A percentile compares a stretch with the other conserved stretches of the same genome.
Evolutionary conservation across 2,113 vertebrate genomes (phyloP).

Genomic region (Junco hyemalis): DNA sequence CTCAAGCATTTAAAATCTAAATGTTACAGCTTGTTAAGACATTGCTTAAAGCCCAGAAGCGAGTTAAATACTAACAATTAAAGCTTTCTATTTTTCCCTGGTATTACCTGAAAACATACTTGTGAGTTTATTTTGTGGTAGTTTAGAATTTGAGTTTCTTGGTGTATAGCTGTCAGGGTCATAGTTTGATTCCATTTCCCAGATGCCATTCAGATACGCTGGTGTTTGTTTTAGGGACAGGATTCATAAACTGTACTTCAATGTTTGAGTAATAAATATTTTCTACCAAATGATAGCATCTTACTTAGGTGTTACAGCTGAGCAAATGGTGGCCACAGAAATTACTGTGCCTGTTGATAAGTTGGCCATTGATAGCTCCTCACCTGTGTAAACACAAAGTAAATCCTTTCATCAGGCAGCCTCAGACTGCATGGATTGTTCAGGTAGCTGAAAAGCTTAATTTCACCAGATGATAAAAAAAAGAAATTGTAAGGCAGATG

Average conservation of each 20-base stretch:
- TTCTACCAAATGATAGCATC: neutral
- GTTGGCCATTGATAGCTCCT: neutral
- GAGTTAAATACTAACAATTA: neutral
- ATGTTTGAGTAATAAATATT: neutral
- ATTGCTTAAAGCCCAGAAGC: neutral
- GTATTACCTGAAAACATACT: neutral
- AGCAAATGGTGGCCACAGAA: neutral
- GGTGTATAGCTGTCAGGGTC: neutral
- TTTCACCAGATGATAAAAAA: neutral
- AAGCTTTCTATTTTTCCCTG: neutral
- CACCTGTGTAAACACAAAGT: neutral
- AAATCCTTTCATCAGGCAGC: neutral
- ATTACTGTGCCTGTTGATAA: neutral
- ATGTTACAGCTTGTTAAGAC: neutral
- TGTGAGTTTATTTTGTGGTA: neutral
- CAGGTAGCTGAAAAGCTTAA: neutral
- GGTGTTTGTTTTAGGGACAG: neutral
- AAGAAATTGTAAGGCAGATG: neutral
- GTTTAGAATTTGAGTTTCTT: neutral
- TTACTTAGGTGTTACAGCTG: neutral
- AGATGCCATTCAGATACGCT: neutral
- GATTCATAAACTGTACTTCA: neutral
- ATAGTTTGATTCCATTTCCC: neutral
- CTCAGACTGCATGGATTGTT: rapidly evolving
- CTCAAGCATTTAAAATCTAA: neutral